Base-by-base conservation (phyloP, 35 echinoderm and acorn worm species). In the Ptychodera flava region DNA sequence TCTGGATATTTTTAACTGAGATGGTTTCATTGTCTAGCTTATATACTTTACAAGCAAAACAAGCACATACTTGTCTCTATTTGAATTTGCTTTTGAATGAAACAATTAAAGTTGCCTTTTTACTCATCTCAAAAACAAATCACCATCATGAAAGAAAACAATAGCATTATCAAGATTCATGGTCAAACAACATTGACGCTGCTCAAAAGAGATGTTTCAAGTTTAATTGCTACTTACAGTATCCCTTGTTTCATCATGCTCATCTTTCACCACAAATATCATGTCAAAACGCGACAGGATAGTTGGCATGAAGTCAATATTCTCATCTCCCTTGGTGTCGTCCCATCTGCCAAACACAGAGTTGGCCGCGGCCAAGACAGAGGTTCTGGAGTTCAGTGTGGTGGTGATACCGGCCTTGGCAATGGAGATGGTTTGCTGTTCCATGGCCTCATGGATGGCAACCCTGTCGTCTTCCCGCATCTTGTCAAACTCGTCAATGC, bases 261-360 rank as follows among this genome's bases (percentile, higher is more conserved):
- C 96, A 91, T 99, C 96, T 84, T 99, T 99, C 0, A 99, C 80
- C 64, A 99, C 89, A 85, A 99, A 99, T 83, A 99, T 99, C 96
- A 99, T 99, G 81, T 99, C 96, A 94, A 99, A 99, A 90, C 96
- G 90, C 38, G 96, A 94, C 81, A 99, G 78, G 82, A 99, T 99
- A 77, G 96, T 99, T 28, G 96, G 96, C 96, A 99, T 99, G 81
- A 99, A 99, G 86, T 99, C 96, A 91, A 99, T 99, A 30, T 99
- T 99, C 96, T 97, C 95, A 92, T 97, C 95, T 79, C 95, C 95
- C 77, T 99, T 99, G 2, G 95, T 99, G 83, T 99, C 95, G 88
- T 99, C 95, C 95, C 95, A 99, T 80, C 95, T 31, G 38, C 95
- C 92, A 79, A 92, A 99, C 33, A 99, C 96, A 6, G 96, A 99